phyloP scores from a whole-genome alignment of 2,888 invertebrate species.

The Cenopis cana region DNA sequence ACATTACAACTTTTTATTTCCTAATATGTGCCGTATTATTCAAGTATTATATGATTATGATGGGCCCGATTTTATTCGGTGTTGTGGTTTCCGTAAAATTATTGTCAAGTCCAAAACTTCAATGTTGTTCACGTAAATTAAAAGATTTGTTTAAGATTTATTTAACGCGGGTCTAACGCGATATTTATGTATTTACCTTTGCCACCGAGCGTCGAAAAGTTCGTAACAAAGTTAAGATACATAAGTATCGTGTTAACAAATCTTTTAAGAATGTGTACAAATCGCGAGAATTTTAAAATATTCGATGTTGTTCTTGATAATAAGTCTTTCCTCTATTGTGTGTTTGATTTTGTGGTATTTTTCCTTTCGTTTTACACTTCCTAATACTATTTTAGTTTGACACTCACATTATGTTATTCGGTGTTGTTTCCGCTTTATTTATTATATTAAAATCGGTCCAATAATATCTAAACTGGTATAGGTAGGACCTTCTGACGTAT shows the following conservation, averaged over 20 bases:
- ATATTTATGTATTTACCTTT: too few relatives aligned
- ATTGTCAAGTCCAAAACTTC: slow-evolving; percentile 33
- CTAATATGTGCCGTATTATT: background rate
- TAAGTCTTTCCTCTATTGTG: slow-evolving; percentile 46
- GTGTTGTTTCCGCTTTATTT: slow-evolving; percentile 50
- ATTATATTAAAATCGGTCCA: background rate
- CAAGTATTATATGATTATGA: slow-evolving; percentile 8
- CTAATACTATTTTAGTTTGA: slow-evolving; percentile 48
- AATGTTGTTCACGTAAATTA: slow-evolving; percentile 17
- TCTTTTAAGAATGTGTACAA: too few relatives aligned
- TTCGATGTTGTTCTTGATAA: slow-evolving; percentile 45
- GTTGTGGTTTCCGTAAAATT: slow-evolving; percentile 27
- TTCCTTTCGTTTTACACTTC: slow-evolving; percentile 46
- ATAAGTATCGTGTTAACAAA: too few relatives aligned
- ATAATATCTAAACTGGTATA: background rate
- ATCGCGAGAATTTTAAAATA: too few relatives aligned
- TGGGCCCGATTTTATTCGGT: slow-evolving; percentile 21
- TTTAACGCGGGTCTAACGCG: too few relatives aligned
- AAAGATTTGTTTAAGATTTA: too few relatives aligned
- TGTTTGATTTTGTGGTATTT: slow-evolving; percentile 48
- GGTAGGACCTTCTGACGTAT: background rate
- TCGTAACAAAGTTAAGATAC: too few relatives aligned
- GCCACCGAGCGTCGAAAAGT: too few relatives aligned
- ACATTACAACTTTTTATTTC: background rate
- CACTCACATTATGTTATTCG: slow-evolving; percentile 39